A percentile compares a stretch with the other conserved stretches of the same genome.
phyloP scores from a whole-genome alignment of 2,797 vertebrate species.

The Hipposideros larvatus region DNA sequence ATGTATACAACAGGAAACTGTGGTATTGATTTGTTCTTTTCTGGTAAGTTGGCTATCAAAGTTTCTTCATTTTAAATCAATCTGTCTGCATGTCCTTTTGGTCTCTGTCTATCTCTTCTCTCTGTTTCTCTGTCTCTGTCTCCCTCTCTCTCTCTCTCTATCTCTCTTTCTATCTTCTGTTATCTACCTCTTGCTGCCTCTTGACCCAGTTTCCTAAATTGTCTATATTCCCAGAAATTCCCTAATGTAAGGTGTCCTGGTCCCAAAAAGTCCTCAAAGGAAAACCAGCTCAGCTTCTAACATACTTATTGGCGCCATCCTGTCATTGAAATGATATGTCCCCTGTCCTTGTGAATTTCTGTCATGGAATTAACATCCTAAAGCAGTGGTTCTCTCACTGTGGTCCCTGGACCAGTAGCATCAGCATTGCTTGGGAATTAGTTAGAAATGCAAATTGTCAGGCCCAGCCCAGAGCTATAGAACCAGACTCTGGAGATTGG shows the following conservation, averaged over 20 bases:
- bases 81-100: background rate
- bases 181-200: background rate
- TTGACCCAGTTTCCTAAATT: conserved; percentile 15
- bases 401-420: background rate
- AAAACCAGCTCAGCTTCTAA: background rate
- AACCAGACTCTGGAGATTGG: background rate
- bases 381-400: background rate
- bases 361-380: background rate
- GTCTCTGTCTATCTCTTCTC: background rate
- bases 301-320: background rate
- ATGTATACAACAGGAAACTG: conserved; percentile 72
- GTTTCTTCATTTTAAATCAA: conserved; percentile 62
- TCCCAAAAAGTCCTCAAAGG: background rate
- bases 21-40: conserved; percentile 62
- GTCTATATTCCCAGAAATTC: conserved; percentile 1
- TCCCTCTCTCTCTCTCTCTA: background rate
- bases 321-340: background rate
- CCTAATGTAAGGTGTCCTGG: background rate
- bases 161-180: background rate
- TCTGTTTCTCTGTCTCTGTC: background rate
- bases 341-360: background rate
- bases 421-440: background rate
- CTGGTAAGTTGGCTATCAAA: conserved; percentile 39
- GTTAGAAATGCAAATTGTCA: background rate
- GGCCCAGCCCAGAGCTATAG: background rate